Conservation (phyloP, 2,888 invertebrate genomes). For the Ligdia adustata region DNA sequence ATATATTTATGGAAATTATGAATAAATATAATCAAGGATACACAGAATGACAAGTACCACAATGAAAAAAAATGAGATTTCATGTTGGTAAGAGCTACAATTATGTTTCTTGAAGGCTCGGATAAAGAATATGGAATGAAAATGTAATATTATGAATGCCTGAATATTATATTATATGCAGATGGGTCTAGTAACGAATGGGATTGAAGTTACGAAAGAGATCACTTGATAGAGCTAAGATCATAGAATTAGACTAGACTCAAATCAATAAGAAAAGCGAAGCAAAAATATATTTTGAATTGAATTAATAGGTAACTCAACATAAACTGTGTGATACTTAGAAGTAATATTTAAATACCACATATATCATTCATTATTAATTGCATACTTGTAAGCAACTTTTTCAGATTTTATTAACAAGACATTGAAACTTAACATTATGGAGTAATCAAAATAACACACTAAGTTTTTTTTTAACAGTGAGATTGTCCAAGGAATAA, state of each 20-base stretch:
- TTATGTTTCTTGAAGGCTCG: constrained; percentile 14
- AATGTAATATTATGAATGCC: constrained; percentile 3
- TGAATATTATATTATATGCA: constrained; percentile 3
- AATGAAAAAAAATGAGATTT: constrained; percentile 32
- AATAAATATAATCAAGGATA: constrained; percentile 36
- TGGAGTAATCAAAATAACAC: no score
- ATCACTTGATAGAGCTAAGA: no score
- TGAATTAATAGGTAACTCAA: no score
- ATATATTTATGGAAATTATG: constrained; percentile 36
- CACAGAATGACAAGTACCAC: constrained; percentile 31
- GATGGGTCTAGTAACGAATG: constrained; percentile 5
- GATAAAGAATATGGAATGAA: constrained; percentile 12
- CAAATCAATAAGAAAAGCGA: no score
- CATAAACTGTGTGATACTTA: no score
- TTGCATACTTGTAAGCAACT: no score
- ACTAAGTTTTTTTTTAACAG: no score
- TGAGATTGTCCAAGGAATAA: no score
- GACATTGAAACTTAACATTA: background rate
- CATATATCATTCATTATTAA: no score
- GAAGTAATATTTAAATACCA: no score
- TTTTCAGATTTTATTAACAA: background rate
- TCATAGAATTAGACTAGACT: no score
- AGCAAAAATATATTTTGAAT: no score
- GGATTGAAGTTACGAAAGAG: constrained; percentile 6
- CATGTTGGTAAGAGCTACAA: constrained; percentile 27